Evolutionary conservation across 1,140 invertebrate species (phyloP), one percentile per base, ranked within the genome.

Genomic region (Formica selysi): DNA sequence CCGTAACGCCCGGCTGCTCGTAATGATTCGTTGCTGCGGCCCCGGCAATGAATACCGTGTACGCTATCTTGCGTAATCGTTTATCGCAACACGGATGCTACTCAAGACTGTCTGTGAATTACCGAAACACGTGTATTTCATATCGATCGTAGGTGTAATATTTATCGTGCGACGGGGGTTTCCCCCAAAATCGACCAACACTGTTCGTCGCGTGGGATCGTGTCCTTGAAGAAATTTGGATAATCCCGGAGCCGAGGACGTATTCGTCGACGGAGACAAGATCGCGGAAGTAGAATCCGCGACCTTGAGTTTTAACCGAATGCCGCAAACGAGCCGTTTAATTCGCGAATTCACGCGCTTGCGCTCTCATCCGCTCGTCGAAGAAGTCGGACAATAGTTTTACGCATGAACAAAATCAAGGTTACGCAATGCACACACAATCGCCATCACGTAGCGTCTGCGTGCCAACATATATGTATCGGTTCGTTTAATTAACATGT

Each of bases 361-460:
- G 57, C 41, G 29, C 8, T 19, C 44, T 79, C 76, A 13, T 70
- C 16, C 11, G 32, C 8, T 41, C 8, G 57, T 8, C 36, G 0
- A 32, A 36, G 13, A 0, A 29, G 7, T 3, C 32, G 71, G 67
- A 92, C 80, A 89, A 91, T 89, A 80, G 48, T 87, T 91, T 81
- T 71, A 71, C 76, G 16, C 32, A 22, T 51, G 41, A 70, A 59
- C 70, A 57, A 61, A 84, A 89, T 83, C 85, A 85, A 85, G 74
- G 70, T 92, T 91, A 83, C 87, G 81, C 78, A 92, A 90, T 80
- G 87, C 78, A 86, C 3, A 32, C 32, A 32, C 32, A 32, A 91
- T 90, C 87, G 87, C 64, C 70, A 90, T 92, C 89, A 89, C 87
- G 76, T 89, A 73, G 74, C 83, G 29, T 74, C 67, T 88, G 44